phyloP scores from a whole-genome alignment of 2,113 vertebrate genomes.

The Indicator maculatus region DNA sequence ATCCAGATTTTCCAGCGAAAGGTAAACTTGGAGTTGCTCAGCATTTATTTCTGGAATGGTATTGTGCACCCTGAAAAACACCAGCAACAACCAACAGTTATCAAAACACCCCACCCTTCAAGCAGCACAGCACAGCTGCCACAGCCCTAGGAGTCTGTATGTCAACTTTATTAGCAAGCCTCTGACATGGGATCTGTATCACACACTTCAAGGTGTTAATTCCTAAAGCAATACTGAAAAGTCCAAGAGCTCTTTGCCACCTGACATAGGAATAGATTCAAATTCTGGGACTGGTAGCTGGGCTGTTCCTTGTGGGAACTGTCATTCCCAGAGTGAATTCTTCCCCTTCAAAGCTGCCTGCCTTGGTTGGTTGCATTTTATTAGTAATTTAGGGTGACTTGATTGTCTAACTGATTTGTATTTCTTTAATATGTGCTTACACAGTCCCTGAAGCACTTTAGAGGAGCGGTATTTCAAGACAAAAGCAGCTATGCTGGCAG shows the following conservation, averaged over 20 bases:
- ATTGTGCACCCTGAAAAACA: constrained; percentile 81
- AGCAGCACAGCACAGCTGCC: background rate
- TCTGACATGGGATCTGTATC: rapidly evolving
- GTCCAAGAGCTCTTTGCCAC: background rate
- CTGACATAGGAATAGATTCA: background rate
- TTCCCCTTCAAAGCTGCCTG: background rate
- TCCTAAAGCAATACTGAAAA: background rate
- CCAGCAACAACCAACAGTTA: background rate
- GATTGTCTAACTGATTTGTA: background rate
- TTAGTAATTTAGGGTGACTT: background rate
- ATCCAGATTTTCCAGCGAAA: constrained; percentile 82
- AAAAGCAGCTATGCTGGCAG: background rate
- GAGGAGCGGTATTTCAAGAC: background rate
- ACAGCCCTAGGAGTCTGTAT: background rate
- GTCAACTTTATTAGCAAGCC: background rate
- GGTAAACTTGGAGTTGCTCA: constrained; percentile 79
- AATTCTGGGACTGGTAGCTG: background rate
- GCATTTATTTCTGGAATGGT: constrained; percentile 78
- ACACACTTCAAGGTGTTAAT: background rate
- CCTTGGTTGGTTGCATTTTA: background rate
- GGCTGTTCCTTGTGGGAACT: background rate
- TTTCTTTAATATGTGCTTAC: background rate
- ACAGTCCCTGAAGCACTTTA: background rate
- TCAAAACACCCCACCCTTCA: background rate
- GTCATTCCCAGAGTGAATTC: background rate